Conservation (phyloP, 2,113 vertebrate genomes). For the Mormoops blainvillei region DNA sequence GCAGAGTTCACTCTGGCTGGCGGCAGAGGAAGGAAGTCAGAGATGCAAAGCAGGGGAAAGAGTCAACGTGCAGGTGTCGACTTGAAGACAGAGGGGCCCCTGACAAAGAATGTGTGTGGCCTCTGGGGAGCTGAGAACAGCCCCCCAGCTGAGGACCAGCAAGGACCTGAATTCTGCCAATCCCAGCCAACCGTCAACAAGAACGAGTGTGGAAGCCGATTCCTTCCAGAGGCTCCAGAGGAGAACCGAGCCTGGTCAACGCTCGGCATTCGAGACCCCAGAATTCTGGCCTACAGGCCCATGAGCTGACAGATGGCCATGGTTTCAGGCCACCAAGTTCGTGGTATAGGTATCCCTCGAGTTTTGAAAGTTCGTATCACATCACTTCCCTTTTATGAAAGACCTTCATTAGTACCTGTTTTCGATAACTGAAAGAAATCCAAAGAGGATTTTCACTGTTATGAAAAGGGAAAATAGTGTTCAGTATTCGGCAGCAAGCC, state of each 20-base stretch:
- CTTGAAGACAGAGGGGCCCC: neutral
- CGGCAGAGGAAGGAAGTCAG: neutral
- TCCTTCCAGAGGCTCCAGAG: too few species aligned
- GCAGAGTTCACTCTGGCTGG: neutral
- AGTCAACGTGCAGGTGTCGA: rapidly evolving
- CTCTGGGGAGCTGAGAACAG: neutral
- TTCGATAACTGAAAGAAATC: neutral
- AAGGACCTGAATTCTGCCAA: neutral
- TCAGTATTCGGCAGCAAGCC: neutral
- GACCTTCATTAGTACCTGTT: neutral
- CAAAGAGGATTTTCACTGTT: neutral
- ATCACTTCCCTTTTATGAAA: neutral
- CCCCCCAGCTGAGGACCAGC: neutral
- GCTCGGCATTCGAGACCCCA: neutral
- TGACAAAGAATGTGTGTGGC: neutral
- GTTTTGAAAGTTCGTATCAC: neutral
- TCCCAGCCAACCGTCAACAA: neutral
- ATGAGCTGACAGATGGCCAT: neutral
- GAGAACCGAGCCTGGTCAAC: neutral
- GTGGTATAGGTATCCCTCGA: neutral
- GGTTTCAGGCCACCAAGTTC: neutral
- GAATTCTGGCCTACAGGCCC: neutral
- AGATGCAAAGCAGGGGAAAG: neutral
- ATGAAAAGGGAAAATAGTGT: neutral
- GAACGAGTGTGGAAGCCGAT: neutral